Conservation (phyloP, 2,888 invertebrate species). For the Sesia bembeciformis region DNA sequence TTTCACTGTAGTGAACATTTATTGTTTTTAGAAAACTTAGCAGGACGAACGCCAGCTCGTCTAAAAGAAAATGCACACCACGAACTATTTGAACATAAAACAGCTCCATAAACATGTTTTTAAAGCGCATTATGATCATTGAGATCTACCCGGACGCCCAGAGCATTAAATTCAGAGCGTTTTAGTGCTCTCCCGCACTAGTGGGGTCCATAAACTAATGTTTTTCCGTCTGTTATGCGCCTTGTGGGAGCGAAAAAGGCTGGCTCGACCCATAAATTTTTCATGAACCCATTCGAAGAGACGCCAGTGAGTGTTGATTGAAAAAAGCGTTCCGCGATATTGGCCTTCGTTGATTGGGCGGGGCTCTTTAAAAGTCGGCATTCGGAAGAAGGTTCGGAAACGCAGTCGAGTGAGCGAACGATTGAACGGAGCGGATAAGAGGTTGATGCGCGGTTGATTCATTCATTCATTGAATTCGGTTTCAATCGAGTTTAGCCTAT, state of each 20-base stretch:
- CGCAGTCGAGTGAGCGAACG: neutral
- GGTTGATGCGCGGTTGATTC: neutral
- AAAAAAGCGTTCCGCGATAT: slow-evolving; percentile 54
- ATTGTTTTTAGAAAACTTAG: neutral
- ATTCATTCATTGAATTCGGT: slow-evolving; percentile 3
- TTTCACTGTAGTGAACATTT: neutral
- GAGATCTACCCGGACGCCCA: slow-evolving; percentile 20
- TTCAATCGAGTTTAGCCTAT: slow-evolving; percentile 5
- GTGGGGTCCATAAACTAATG: slow-evolving; percentile 55
- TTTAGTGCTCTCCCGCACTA: slow-evolving; percentile 35
- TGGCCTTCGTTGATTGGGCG: slow-evolving; percentile 38
- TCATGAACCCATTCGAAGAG: slow-evolving; percentile 53
- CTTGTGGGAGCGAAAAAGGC: slow-evolving; percentile 33
- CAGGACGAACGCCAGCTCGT: neutral
- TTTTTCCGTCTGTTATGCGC: slow-evolving; percentile 54
- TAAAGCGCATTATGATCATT: slow-evolving; percentile 8
- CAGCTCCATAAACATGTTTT: neutral
- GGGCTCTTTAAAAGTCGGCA: slow-evolving; percentile 16
- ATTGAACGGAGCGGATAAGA: neutral
- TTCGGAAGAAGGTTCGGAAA: neutral
- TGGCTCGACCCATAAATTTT: slow-evolving; percentile 52
- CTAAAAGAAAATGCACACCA: neutral
- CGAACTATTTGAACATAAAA: neutral
- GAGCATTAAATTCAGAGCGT: slow-evolving; percentile 37
- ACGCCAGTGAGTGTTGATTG: slow-evolving; percentile 49